Evolutionary conservation across 2,113 vertebrate species (phyloP), one percentile per base, ranked within the genome.

Genomic region (Clarias gariepinus): DNA sequence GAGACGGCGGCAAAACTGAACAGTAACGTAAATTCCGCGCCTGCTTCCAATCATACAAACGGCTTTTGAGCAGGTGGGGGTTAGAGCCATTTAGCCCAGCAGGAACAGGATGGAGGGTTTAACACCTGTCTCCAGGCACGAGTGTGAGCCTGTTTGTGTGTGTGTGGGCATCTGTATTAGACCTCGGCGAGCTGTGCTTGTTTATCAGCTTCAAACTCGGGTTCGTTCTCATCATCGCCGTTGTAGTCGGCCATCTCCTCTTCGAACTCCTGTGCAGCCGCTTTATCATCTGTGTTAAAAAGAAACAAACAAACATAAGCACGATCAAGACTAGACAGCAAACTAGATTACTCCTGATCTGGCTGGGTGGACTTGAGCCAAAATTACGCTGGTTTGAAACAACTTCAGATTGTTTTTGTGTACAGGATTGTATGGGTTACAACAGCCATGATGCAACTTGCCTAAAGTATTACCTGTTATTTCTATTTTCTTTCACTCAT

Each of bases 141-240:
- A n/a, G 36, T 15, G 57, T 47, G n/a, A 11, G 16, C 10, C 30
- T 33, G 47, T 28, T 63, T 36, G 79, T 80, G 60, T 61, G 66
- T 33, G 78, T 78, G 81, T 60, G 30, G 61, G 53, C 88, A 23
- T 12, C 4, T 25, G 47, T 28, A 15, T 36, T 90, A 94, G 92
- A 85, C 90, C 53, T 91, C 95, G 33, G 94, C 92, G 4, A 99
- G 97, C 36, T 93, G 96, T 9, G 94, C 96, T 92, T 98, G 96
- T 92, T 98, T 99, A 89, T 99, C 97, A 0, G 93, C 96, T 92
- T 99, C 97, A 71, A 96, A 95, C 87, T 98, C 97, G 0, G 96
- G 97, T 89, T 97, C 96, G 16, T 99, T 99, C 36, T 95, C 95
- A 25, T 96, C 94, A 57, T 98, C 96, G 33, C 96, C 93, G 36